phyloP scores from a whole-genome alignment of 1,140 invertebrate genomes.

The Ridgeia piscesae region DNA sequence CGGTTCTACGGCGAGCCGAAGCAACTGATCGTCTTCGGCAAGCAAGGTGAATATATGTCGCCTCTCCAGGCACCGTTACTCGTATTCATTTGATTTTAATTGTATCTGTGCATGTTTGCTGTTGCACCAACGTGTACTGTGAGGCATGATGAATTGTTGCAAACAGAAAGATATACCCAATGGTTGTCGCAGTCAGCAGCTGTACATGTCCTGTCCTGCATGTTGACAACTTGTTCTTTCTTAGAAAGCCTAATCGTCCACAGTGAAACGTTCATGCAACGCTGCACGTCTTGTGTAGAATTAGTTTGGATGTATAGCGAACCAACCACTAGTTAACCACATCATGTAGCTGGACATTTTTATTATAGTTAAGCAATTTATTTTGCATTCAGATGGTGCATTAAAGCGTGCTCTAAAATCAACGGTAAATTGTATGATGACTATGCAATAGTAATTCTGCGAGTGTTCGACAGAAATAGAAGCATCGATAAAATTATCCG shows the following conservation, averaged over 20 bases:
- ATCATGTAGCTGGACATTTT: background rate
- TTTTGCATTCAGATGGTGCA: background rate
- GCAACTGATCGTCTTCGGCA: background rate
- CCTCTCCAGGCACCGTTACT: background rate
- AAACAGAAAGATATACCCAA: background rate
- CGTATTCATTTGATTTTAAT: background rate
- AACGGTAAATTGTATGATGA: background rate
- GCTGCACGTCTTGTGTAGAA: background rate
- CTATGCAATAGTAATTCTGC: background rate
- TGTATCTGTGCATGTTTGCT: too few species aligned
- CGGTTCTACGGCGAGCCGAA: background rate
- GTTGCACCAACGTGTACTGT: too few species aligned
- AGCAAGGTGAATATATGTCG: background rate
- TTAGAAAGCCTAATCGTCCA: too few species aligned
- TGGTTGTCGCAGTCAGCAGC: background rate
- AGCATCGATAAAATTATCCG: background rate
- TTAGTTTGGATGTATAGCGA: background rate
- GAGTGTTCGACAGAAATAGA: background rate
- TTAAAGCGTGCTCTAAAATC: background rate
- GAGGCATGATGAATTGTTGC: background rate
- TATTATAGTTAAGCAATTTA: background rate
- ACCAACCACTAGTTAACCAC: background rate
- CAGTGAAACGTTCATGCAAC: background rate
- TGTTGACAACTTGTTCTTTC: background rate
- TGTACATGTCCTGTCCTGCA: background rate